Base-by-base conservation (phyloP, 2,797 vertebrate species). In the Coluber constrictor region DNA sequence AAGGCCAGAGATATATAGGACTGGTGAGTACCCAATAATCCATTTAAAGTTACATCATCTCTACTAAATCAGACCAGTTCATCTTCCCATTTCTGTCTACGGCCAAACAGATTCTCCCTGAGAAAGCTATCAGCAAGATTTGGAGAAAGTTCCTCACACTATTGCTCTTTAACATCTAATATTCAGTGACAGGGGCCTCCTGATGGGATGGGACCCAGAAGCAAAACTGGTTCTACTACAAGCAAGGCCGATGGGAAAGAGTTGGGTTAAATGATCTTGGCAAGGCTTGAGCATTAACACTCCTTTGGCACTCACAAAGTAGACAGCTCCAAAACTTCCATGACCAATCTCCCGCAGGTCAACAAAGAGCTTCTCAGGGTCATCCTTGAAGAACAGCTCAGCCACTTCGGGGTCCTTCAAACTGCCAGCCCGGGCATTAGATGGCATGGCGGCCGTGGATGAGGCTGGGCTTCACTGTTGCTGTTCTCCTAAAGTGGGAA, bases 331-430 rank as follows among this genome's bases (percentile, higher is more conserved):
- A 54, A 99, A 99, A 97, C 99, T 99, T 94, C 99, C 99, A 98
- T 99, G 99, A 93, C 99, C 99, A 43, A 99, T 99, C 97, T 99
- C 99, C 70, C 98, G 98, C 91, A 99, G 98, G 97, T 99, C 99
- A 54, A 98, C 98, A 96, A 99, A 99, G 94, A 99, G 98, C 96
- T 99, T 99, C 97, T 99, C 99, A 0, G 99, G 99, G 95, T 99
- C 98, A 94, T 99, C 99, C 96, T 98, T 98, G 97, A 97, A 99
- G 97, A 99, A 99, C 61, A 99, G 98, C 96, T 99, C 99, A 87
- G 99, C 98, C 97, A 99, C 98, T 98, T 99, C 99, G 74, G 99
- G 98, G 97, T 99, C 99, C 98, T 99, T 99, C 97, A 99, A 98
- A 98, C 98, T 99, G 97, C 99, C 98, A 90, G 98, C 98, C 98